These are phyloP conservation scores for Acipenser transmontanus DNA, from an alignment of 2,797 vertebrate genomes.

Conservation along the genomic window DNA sequence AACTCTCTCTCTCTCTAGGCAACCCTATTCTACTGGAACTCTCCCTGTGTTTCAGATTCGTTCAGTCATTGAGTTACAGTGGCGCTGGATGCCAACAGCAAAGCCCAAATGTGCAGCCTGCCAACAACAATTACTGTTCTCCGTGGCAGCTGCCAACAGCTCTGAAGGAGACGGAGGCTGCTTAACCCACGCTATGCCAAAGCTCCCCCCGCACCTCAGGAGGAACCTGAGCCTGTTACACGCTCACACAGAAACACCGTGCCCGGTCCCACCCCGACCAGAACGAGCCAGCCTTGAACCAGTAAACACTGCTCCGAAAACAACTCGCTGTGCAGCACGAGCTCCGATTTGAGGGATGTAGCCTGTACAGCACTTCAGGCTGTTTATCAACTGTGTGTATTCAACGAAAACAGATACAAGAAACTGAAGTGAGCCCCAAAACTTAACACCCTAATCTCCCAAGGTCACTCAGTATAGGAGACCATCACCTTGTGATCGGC, in stretches of 20 bases:
- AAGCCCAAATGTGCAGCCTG: constrained; percentile 44
- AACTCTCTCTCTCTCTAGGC: constrained; percentile 23
- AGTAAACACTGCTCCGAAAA: no score
- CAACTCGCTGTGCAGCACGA: no score
- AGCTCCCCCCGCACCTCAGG: no score
- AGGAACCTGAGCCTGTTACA: neutral
- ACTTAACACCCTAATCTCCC: no score
- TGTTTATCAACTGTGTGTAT: no score
- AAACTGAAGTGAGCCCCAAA: no score
- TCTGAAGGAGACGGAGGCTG: neutral
- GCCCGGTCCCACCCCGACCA: neutral
- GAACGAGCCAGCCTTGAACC: no score
- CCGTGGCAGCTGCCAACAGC: constrained; percentile 35
- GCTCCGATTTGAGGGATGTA: no score
- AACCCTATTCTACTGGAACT: constrained; percentile 30
- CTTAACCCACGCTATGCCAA: neutral
- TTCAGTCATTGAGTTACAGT: constrained; percentile 14
- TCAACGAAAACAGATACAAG: no score
- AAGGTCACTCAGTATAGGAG: no score
- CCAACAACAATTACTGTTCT: constrained; percentile 52
- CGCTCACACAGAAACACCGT: constrained; percentile 15
- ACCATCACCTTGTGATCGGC: no score
- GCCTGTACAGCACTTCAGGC: no score
- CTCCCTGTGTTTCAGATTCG: neutral
- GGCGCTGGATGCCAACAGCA: constrained; percentile 40